These are phyloP conservation scores for Phylloscopus trochiloides DNA, from an alignment of 2,113 vertebrate species.

Conservation along the genomic window DNA sequence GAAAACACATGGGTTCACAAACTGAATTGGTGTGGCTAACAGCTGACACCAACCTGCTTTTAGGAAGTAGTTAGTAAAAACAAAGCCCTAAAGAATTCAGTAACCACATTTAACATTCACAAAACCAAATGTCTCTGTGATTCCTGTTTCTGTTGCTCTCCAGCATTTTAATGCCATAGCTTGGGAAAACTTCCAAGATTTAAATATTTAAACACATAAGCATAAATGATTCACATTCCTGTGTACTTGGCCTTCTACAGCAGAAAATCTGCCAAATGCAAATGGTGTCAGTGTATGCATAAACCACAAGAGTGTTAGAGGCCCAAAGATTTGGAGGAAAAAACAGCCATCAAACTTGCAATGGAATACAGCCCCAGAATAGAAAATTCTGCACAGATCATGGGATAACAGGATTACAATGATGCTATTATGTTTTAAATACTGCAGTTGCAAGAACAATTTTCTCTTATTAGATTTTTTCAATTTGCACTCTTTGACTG, in stretches of 20 bases:
- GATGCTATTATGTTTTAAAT: not conserved
- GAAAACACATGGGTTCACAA: not conserved
- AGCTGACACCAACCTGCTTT: slow-evolving; percentile 8
- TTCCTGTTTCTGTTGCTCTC: slow-evolving; percentile 17
- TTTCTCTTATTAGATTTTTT: not conserved
- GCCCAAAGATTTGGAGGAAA: not conserved
- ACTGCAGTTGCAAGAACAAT: not conserved
- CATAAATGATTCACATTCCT: slow-evolving; percentile 41
- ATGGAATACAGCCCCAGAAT: not conserved
- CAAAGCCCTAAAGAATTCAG: slow-evolving; percentile 21
- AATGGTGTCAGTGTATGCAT: not conserved
- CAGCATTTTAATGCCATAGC: slow-evolving; percentile 40
- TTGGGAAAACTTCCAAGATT: slow-evolving; percentile 35
- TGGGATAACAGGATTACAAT: not conserved
- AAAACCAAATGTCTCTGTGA: slow-evolving; percentile 40
- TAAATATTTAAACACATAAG: slow-evolving; percentile 40
- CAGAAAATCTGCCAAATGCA: slow-evolving; percentile 16
- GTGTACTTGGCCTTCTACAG: not conserved
- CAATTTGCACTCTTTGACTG: not conserved
- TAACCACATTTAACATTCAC: slow-evolving; percentile 19
- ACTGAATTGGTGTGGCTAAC: not conserved
- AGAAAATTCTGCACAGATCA: not conserved
- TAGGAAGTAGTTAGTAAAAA: slow-evolving; percentile 27
- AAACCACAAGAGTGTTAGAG: not conserved
- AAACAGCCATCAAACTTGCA: not conserved